Conservation (phyloP, 2,888 invertebrate species). For the Terebella lapidaria region DNA sequence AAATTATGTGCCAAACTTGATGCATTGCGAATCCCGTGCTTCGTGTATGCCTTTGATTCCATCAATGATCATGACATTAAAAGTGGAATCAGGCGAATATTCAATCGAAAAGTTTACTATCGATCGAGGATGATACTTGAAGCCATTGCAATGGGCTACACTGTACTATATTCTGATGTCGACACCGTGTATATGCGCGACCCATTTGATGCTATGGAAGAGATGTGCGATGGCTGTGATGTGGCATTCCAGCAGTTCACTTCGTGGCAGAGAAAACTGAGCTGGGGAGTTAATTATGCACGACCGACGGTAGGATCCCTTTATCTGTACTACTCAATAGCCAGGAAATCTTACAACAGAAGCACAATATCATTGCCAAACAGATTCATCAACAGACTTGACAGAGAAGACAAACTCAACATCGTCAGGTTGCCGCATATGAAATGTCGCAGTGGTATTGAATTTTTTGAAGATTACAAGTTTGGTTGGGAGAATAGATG, state of each 20-base stretch:
- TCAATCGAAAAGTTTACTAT: not conserved
- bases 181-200: not conserved
- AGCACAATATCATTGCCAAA: not conserved
- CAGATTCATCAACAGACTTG: not conserved
- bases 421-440: not conserved
- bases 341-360: not conserved
- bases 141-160: conserved; percentile 2
- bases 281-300: not conserved
- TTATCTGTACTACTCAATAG: not conserved
- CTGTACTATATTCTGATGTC: not conserved
- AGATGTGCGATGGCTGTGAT: not conserved
- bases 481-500: not conserved
- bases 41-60: not conserved
- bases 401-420: not conserved
- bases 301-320: not conserved
- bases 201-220: not conserved
- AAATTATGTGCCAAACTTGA: not conserved
- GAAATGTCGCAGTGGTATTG: not conserved
- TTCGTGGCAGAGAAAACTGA: not conserved
- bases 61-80: not conserved
- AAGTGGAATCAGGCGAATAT: not conserved
- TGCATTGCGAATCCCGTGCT: not conserved
- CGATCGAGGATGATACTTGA: not conserved
- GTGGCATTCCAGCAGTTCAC: not conserved
- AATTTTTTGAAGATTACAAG: not conserved